Conservation (phyloP, 2,888 invertebrate species). For the Lasioglossum lativentre region DNA sequence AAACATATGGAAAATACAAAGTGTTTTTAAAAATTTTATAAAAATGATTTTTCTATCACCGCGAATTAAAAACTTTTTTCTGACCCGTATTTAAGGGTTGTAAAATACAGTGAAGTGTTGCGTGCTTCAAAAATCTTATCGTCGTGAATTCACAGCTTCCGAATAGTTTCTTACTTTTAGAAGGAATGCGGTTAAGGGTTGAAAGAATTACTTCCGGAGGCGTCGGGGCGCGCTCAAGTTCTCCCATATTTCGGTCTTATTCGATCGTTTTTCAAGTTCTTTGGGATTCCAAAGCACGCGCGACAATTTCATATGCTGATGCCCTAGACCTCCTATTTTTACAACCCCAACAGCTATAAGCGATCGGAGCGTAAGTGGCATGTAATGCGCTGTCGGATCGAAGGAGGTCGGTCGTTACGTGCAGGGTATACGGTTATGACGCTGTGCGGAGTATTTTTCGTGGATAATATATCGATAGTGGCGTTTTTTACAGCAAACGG, state of each 20-base stretch:
- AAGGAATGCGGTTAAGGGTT: neutral
- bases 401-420: slow-evolving; percentile 56
- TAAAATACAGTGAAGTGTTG: neutral
- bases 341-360: slow-evolving; percentile 18
- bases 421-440: slow-evolving; percentile 41
- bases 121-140: neutral
- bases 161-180: neutral
- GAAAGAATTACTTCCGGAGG: neutral
- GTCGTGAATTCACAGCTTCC: neutral
- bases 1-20: too few relatives aligned
- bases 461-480: slow-evolving; percentile 33
- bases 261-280: neutral
- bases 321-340: slow-evolving; percentile 23
- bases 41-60: too few relatives aligned
- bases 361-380: slow-evolving; percentile 35
- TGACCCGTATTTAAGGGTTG: too few relatives aligned
- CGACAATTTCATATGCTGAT: slow-evolving; percentile 3
- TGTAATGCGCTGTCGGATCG: slow-evolving; percentile 51
- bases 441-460: slow-evolving; percentile 26
- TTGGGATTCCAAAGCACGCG: slow-evolving; percentile 1
- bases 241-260: slow-evolving; percentile 2
- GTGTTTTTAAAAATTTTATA: too few relatives aligned
- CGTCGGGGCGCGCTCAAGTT: neutral
- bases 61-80: too few relatives aligned
- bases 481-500: slow-evolving; percentile 5